Evolutionary conservation across 2,113 vertebrate genomes (phyloP), one percentile per base, ranked within the genome.

Genomic region (Bombycilla garrulus): DNA sequence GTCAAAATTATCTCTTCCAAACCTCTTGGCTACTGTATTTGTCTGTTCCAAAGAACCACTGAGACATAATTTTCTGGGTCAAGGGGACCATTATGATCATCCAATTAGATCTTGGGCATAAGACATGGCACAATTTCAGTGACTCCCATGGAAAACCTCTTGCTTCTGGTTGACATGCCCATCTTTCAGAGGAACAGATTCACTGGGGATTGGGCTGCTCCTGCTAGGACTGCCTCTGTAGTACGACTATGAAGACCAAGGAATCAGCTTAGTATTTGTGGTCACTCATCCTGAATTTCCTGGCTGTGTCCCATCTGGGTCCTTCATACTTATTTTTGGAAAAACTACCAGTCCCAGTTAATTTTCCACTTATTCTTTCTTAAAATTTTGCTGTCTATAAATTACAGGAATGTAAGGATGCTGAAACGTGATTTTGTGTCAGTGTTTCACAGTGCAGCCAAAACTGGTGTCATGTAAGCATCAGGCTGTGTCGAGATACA

Each of bases 21-120:
- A 71, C 83, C 70, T 77, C 15, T 70, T 93, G 54, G 50, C 76
- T 94, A 82, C 82, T 90, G 66, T 72, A 64, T 81, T 94, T 81
- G 10, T 67, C 61, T 10, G 1, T 82, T 50, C 40, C 25, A 81
- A 86, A 81, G 19, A 62, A 51, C 56, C 24, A 36, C 13, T 77
- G 64, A 71, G 26, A 42, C 79, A n/a, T 28, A 83, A 53, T 17
- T 20, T 67, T 74, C 56, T 79, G 44, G 40, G 38, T 54, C 56
- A 70, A 73, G 10, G 35, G 6, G 15, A 9, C 15, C 65, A 26
- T 54, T 71, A 9, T 36, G 24, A 51, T 40, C 60, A 86, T 71
- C 19, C 15, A 11, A 4, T 64, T 28, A 56, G 35, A 81, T 26
- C 11, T 18, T 31, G 29, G 15, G 15, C n/a, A 66, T 73, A 81